These are phyloP conservation scores for Choloepus didactylus DNA, from an alignment of 2,797 vertebrate species.

Conservation along the genomic window DNA sequence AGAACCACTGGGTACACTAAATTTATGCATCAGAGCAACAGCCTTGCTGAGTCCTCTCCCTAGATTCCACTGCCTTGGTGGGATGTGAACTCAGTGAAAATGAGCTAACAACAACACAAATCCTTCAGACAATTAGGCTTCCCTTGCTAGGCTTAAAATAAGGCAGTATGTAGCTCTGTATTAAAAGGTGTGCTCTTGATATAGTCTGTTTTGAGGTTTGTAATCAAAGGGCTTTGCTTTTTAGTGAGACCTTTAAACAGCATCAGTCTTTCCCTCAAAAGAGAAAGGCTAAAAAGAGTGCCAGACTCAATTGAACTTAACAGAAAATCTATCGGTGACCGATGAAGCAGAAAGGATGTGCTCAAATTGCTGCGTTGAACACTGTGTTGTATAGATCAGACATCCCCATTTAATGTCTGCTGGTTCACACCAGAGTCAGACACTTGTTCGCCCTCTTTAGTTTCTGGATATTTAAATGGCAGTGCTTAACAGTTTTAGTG, in stretches of 20 bases:
- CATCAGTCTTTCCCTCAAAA: slow-evolving; percentile 69
- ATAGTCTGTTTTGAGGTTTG: slow-evolving; percentile 71
- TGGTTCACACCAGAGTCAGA: slow-evolving; percentile 56
- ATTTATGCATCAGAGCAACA: background rate
- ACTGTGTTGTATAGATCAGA: slow-evolving; percentile 58
- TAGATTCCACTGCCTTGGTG: background rate
- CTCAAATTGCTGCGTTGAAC: slow-evolving; percentile 61
- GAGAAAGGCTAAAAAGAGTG: slow-evolving; percentile 76
- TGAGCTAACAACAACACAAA: slow-evolving; percentile 59
- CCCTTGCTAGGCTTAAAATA: slow-evolving; percentile 68
- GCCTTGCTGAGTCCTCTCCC: slow-evolving; percentile 30
- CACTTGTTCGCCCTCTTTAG: slow-evolving; percentile 25
- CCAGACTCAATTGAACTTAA: slow-evolving; percentile 76
- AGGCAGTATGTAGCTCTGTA: slow-evolving; percentile 61
- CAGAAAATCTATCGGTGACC: slow-evolving; percentile 74
- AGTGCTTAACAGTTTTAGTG: slow-evolving; percentile 20
- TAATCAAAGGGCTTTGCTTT: slow-evolving; percentile 73
- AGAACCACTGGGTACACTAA: background rate
- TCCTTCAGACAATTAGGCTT: slow-evolving; percentile 64
- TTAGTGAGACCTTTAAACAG: slow-evolving; percentile 74
- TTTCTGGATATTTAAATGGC: slow-evolving; percentile 21
- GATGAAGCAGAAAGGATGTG: slow-evolving; percentile 72
- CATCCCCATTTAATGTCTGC: slow-evolving; percentile 18
- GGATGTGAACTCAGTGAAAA: slow-evolving; percentile 61
- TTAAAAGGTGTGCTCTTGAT: slow-evolving; percentile 77